Evolutionary conservation across 2,797 vertebrate genomes (phyloP).

Genomic region (Glossophaga mutica): DNA sequence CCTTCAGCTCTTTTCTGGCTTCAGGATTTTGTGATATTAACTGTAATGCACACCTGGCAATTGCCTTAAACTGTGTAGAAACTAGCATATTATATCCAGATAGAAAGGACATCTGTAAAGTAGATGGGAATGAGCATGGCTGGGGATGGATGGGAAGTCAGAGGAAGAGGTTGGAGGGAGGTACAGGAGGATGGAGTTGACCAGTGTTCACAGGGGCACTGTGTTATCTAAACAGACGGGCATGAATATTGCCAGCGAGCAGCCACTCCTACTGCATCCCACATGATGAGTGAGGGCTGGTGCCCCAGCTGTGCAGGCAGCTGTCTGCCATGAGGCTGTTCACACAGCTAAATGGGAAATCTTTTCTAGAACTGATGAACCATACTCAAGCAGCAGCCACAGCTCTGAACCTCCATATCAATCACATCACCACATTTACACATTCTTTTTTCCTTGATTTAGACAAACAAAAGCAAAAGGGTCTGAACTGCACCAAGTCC

Average conservation of each 20-base stretch:
- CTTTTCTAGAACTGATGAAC: conserved; percentile 56
- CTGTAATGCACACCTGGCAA: not conserved
- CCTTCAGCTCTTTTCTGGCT: not conserved
- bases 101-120: not conserved
- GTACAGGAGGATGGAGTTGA: not conserved
- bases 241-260: conserved; percentile 45
- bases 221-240: conserved; percentile 55
- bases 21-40: not conserved
- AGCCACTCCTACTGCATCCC: not conserved
- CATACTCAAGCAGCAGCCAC: conserved; percentile 32
- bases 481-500: not conserved
- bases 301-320: conserved; percentile 62
- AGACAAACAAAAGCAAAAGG: conserved; percentile 12
- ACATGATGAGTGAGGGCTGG: not conserved
- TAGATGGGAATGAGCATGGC: not conserved
- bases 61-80: not conserved
- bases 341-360: conserved; percentile 52
- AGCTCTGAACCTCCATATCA: conserved; percentile 22
- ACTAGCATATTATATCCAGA: not conserved
- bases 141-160: not conserved
- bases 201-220: not conserved
- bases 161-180: not conserved
- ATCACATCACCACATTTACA: not conserved
- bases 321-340: conserved; percentile 55
- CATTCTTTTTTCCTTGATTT: not conserved